Evolutionary conservation across 1,140 invertebrate genomes (phyloP), one percentile per base, ranked within the genome.

Genomic region (Lutraria rhynchaena): DNA sequence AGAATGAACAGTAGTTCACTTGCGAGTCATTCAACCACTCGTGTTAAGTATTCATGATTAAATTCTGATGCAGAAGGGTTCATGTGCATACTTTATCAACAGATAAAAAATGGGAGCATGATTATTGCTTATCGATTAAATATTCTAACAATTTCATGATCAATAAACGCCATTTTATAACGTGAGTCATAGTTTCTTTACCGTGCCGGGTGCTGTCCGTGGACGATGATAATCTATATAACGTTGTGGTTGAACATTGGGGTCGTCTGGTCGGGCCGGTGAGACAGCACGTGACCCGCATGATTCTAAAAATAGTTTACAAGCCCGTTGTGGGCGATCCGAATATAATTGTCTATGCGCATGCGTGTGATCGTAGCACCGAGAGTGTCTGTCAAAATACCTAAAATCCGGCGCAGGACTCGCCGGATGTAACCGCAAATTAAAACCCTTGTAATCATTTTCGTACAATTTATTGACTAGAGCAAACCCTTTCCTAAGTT

Each of bases 401-500:
- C 85, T 49, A 58, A 81, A 87, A 33, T 87, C 85, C 2, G 85
- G 85, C 3, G 83, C 83, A 37, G 85, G 83, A 55, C 85, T 83
- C 0, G 85, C 85, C 4, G 85, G 85, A 73, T 87, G 85, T 29
- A 87, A 55, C 3, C 73, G 71, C 13, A 87, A 82, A 44, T 83
- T 83, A 27, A 80, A 49, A 31, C 77, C 51, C 4, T 58, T 53
- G 29, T 80, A 57, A 7, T 37, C 41, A 53, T 83, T 83, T 70
- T 87, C 83, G 55, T 87, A 87, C 2, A 87, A 51, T 82, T 87
- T 87, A 53, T 85, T 87, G 24, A 87, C 85, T 27, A 87, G 63
- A 55, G 83, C 81, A 75, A 87, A 87, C 3, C 83, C 82, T 44
- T 77, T 83, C 27, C 83, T 55, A 53, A 85, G 65, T 51, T 87